A percentile compares a stretch with the other conserved stretches of the same genome.
These are phyloP conservation scores for Ochropleura leucogaster DNA, from an alignment of 2,888 invertebrate genomes.

Conservation along the genomic window DNA sequence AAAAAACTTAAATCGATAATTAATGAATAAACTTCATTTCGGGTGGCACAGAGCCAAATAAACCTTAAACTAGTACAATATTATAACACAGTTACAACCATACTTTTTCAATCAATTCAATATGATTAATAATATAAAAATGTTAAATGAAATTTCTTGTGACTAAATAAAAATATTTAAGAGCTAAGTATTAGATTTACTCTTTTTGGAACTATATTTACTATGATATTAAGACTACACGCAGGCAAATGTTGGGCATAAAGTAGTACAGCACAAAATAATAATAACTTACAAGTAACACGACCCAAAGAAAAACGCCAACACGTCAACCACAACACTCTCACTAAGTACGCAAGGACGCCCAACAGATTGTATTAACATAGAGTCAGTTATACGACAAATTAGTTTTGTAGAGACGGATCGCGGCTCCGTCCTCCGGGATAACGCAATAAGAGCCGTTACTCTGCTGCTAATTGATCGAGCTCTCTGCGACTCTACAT, in stretches of 20 bases:
- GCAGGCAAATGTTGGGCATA: neutral
- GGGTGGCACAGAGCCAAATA: no score
- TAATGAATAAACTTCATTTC: no score
- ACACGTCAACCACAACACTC: conserved; percentile 13
- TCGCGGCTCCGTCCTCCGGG: conserved; percentile 59
- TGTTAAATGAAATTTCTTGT: no score
- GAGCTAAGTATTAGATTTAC: no score
- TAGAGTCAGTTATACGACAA: conserved; percentile 54
- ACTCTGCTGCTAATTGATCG: conserved; percentile 64
- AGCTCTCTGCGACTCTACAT: conserved; percentile 58
- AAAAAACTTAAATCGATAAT: no score
- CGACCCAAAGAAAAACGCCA: neutral
- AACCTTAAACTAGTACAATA: no score
- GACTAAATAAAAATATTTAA: no score
- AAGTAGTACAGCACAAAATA: neutral
- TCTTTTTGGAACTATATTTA: no score
- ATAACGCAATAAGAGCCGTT: conserved; percentile 65
- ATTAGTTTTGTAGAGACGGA: conserved; percentile 65
- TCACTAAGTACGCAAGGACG: conserved; percentile 23
- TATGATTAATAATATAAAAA: no score
- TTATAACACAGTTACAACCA: no score
- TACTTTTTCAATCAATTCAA: no score
- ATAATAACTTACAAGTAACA: neutral
- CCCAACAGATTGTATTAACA: conserved; percentile 57
- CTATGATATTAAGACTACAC: neutral